Conservation (phyloP, 2,113 vertebrate genomes). For the Ariopsis seemanni region DNA sequence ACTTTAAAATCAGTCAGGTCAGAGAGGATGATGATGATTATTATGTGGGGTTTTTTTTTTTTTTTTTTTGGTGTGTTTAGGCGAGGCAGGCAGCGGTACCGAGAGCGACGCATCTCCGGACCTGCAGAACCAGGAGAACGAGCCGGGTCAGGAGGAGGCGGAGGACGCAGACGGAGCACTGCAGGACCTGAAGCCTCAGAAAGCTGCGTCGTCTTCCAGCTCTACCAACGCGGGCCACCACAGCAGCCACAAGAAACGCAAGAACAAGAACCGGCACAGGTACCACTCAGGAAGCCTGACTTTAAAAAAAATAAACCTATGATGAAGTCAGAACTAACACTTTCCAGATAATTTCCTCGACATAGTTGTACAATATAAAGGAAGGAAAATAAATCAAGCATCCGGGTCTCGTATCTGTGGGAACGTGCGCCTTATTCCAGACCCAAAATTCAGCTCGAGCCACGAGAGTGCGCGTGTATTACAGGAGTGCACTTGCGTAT, state of each 20-base stretch:
- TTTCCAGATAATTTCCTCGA: not conserved
- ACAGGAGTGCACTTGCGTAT: no score
- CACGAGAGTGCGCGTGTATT: no score
- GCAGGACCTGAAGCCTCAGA: conserved; percentile 94
- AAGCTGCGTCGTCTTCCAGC: conserved; percentile 88
- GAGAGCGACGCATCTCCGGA: conserved; percentile 97
- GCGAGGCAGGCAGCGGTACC: conserved; percentile 93
- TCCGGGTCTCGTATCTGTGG: no score
- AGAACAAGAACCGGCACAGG: conserved; percentile 99
- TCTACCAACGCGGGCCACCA: conserved; percentile 84
- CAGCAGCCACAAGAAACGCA: conserved; percentile 96
- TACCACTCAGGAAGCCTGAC: conserved; percentile 57
- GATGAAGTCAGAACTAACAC: not conserved
- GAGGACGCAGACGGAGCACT: conserved; percentile 91
- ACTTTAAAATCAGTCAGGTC: conserved; percentile 47
- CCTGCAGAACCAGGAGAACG: conserved; percentile 98
- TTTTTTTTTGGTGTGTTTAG: conserved; percentile 61
- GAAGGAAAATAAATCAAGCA: no score
- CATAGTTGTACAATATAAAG: no score
- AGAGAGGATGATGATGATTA: not conserved
- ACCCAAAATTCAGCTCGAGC: no score
- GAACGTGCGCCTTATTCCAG: no score
- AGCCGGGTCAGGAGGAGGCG: conserved; percentile 91
- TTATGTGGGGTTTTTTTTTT: not conserved
- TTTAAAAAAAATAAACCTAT: not conserved